A percentile compares a stretch with the other conserved stretches of the same genome.
Conservation (phyloP, 2,797 vertebrate genomes). For the Scleropages formosus region DNA sequence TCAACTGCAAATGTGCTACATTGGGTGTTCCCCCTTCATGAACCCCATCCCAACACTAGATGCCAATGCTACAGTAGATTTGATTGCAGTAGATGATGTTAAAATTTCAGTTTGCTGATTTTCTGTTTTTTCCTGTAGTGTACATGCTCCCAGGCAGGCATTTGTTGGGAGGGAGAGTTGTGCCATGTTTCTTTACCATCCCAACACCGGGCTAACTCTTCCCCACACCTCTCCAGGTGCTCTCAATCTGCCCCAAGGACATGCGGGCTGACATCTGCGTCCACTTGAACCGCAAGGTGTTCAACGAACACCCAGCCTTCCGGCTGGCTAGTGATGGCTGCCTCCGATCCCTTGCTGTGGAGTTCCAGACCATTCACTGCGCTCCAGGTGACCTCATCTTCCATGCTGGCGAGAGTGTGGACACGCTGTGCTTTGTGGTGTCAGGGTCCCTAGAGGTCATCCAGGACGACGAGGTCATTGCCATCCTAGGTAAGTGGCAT, state of each 20-base stretch:
- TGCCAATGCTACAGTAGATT: neutral
- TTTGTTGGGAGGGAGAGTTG: neutral
- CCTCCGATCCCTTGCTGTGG: slow-evolving; percentile 79
- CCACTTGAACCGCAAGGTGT: slow-evolving; percentile 83
- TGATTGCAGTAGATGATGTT: neutral
- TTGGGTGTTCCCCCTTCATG: no score
- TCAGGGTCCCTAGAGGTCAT: slow-evolving; percentile 86
- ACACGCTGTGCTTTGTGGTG: slow-evolving; percentile 85
- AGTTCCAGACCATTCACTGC: slow-evolving; percentile 85
- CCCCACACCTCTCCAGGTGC: slow-evolving; percentile 63
- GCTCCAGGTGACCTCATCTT: slow-evolving; percentile 86
- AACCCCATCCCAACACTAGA: no score
- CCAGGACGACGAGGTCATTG: slow-evolving; percentile 86
- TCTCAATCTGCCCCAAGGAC: slow-evolving; percentile 86
- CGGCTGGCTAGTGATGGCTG: slow-evolving; percentile 84
- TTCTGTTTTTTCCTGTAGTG: no score
- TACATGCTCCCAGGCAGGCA: neutral
- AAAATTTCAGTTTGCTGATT: neutral
- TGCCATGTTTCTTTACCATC: neutral
- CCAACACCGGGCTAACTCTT: neutral
- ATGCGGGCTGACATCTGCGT: slow-evolving; percentile 87
- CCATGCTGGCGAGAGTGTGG: slow-evolving; percentile 82
- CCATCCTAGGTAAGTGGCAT: slow-evolving; percentile 78
- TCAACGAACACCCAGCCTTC: slow-evolving; percentile 84
- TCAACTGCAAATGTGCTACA: neutral